Percentiles rank a stretch among this genome's conserved stretches.
These are phyloP conservation scores for Yponomeuta evonymella DNA, from an alignment of 2,888 invertebrate genomes.

Conservation along the genomic window DNA sequence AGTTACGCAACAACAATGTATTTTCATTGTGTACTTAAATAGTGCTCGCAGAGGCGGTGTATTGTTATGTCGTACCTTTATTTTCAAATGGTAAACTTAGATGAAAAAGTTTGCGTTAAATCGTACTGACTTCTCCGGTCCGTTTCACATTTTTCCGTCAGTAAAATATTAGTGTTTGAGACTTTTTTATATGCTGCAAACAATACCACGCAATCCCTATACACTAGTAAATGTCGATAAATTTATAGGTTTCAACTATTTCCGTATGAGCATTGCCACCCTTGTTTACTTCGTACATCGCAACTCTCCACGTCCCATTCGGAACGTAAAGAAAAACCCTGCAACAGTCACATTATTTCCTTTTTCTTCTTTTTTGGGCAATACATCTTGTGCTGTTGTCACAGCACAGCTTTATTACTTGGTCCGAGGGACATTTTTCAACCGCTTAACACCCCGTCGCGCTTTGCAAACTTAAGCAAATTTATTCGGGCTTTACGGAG, in stretches of 20 bases:
- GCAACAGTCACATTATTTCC: slow-evolving; percentile 8
- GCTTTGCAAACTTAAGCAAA: slow-evolving; percentile 16
- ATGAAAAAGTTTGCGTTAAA: background rate
- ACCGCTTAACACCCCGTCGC: slow-evolving; percentile 17
- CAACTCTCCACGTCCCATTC: background rate
- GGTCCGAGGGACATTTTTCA: slow-evolving; percentile 18
- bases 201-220: no score
- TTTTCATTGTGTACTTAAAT: slow-evolving; percentile 1
- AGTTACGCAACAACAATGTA: background rate
- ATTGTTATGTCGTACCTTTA: background rate
- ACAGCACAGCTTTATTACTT: slow-evolving; percentile 14
- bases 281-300: no score
- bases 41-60: background rate
- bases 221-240: no score
- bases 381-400: slow-evolving; percentile 14
- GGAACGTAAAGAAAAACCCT: background rate
- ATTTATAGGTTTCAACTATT: no score
- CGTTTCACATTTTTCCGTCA: no score
- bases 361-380: slow-evolving; percentile 6
- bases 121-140: no score
- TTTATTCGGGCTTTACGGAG: slow-evolving; percentile 16
- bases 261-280: no score
- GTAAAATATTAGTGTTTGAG: no score
- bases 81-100: background rate
- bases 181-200: no score